Conservation (phyloP, 2,888 invertebrate species). For the Lasius fuliginosus region DNA sequence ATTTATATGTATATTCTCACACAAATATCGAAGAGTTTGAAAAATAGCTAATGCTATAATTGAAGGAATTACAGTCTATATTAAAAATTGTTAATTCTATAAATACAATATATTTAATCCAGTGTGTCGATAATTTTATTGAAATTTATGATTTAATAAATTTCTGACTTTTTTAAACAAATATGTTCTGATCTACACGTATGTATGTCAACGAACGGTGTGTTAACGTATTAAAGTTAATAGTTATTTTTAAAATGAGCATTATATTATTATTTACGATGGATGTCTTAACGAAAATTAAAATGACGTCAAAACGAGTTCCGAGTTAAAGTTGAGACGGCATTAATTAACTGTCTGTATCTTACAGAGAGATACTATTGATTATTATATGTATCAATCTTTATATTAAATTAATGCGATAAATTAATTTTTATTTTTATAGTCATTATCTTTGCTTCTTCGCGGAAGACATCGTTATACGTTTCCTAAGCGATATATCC, state of each 20-base stretch:
- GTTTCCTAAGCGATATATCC: slow-evolving; percentile 26
- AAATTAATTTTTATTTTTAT: slow-evolving; percentile 14
- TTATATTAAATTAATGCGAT: not conserved
- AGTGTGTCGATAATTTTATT: not conserved
- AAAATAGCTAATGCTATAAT: not conserved
- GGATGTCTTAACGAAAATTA: not conserved
- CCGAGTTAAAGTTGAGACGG: not conserved
- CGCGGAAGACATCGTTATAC: slow-evolving; percentile 21
- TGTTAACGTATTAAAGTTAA: not conserved
- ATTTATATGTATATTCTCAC: not conserved
- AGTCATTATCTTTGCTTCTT: slow-evolving; percentile 19
- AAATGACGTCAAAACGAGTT: not conserved
- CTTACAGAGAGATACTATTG: not conserved
- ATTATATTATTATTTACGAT: not conserved
- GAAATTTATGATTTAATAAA: not conserved
- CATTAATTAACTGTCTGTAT: not conserved
- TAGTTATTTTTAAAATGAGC: not conserved
- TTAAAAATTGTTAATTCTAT: not conserved
- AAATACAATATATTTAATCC: not conserved
- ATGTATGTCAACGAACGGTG: too few relatives aligned
- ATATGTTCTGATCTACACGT: not conserved
- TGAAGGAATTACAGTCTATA: not conserved
- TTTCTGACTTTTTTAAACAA: not conserved
- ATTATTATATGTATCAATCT: not conserved
- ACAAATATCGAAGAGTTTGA: not conserved